Evolutionary conservation across 1,140 invertebrate species (phyloP).

Genomic region (Bombus confusus): DNA sequence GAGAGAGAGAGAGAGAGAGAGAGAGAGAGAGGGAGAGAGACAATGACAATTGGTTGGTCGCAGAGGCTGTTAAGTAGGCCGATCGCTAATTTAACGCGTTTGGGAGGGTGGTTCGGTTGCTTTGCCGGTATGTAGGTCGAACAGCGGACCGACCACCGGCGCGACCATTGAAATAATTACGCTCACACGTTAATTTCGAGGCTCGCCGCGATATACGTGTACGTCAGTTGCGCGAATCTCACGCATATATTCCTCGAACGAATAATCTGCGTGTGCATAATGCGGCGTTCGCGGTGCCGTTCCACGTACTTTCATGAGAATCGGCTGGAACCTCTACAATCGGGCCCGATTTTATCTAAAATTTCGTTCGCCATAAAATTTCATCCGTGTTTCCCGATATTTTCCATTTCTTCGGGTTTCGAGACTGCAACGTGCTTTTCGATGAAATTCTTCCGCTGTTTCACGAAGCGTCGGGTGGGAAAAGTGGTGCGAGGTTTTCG

Average conservation of each 20-base stretch:
- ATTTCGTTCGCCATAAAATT: no score
- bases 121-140: constrained; percentile 71
- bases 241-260: constrained; percentile 20
- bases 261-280: constrained; percentile 37
- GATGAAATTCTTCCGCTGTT: no score
- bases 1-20: background rate
- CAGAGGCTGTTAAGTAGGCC: constrained; percentile 39
- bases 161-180: constrained; percentile 79
- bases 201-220: constrained; percentile 68
- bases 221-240: constrained; percentile 34
- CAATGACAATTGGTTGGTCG: constrained; percentile 11
- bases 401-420: no score
- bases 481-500: no score
- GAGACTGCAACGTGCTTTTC: no score
- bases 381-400: no score
- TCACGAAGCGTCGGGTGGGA: no score
- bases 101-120: constrained; percentile 37
- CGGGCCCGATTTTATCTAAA: background rate
- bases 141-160: constrained; percentile 60
- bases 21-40: no score
- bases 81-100: constrained; percentile 57
- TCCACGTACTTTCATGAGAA: background rate
- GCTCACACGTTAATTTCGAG: constrained; percentile 79
- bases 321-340: background rate
- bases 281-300: background rate